These are phyloP conservation scores for Brassicogethes aeneus DNA, from an alignment of 2,888 invertebrate species.

Conservation along the genomic window DNA sequence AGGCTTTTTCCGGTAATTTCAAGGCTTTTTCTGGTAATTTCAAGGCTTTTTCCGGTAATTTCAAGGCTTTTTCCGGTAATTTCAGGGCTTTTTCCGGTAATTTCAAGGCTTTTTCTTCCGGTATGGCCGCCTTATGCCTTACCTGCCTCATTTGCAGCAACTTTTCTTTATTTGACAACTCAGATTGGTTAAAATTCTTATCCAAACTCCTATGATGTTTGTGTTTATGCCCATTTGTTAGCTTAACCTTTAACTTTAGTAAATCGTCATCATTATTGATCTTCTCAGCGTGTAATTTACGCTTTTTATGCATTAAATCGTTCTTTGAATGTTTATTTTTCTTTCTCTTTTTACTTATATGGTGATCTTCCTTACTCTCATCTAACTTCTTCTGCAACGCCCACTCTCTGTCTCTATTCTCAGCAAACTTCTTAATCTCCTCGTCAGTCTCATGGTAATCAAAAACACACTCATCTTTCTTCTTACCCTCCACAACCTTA, in stretches of 20 bases:
- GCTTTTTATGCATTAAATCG: conserved; percentile 41
- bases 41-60: conserved; percentile 7
- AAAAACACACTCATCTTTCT: conserved; percentile 29
- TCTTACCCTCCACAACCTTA: conserved; percentile 22
- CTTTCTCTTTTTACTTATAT: conserved; percentile 46
- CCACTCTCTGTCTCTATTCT: conserved; percentile 40
- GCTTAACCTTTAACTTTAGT: conserved; percentile 47
- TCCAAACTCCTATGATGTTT: conserved; percentile 34
- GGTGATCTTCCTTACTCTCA: conserved; percentile 27
- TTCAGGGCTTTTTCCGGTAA: conserved; percentile 15
- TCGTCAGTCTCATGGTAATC: conserved; percentile 39
- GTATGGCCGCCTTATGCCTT: conserved; percentile 33
- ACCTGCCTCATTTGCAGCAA: conserved; percentile 40
- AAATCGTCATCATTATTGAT: conserved; percentile 42
- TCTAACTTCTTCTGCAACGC: conserved; percentile 36
- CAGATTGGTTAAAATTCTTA: conserved; percentile 13
- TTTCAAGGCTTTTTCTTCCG: conserved; percentile 26
- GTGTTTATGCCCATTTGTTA: conserved; percentile 39
- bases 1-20: conserved; percentile 7
- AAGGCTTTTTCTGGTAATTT: conserved; percentile 7
- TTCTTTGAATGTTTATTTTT: conserved; percentile 49
- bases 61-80: conserved; percentile 11
- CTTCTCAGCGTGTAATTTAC: conserved; percentile 49
- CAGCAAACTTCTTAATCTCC: conserved; percentile 38
- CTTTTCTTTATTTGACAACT: conserved; percentile 35